Base-by-base conservation (phyloP, 2,888 invertebrate genomes). In the Dichetophora obliterata region DNA sequence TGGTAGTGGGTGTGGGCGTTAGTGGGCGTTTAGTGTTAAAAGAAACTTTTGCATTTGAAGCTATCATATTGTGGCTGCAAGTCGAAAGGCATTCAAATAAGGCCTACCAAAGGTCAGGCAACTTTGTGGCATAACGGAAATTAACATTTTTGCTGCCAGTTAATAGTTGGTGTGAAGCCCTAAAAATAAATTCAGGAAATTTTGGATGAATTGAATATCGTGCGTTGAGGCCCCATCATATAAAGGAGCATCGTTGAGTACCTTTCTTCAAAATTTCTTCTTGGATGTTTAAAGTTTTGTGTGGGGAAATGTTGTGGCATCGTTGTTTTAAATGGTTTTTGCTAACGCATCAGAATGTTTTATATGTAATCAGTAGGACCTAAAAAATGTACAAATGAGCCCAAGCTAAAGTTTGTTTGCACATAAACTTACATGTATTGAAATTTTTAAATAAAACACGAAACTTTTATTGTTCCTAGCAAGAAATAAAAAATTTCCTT, bases 61-160 rank as follows among this genome's bases (percentile, higher is more conserved):
- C 16, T 27, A 54, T 27, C 52, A 27, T 31, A 52, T 16, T 24
- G 48, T 68, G 48, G 19, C 19, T 54, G 54, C 54, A 19, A 54
- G 16, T n/a, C 54, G 54, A 19, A 1, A 6, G 2, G 22, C 16
- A 24, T 22, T 52, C 31, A 37, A 22, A 48, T 24, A 14, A 31
- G 22, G 31, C 27, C 50, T 48, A 27, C 50, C 24, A 57, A 61
- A 72, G 72, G 72, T 72, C 72, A 72, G 61, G 19, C 37, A 72
- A 72, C 72, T 72, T 48, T 72, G 48, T 22, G 5, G 19, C 34
- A 43, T 43, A 37, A 37, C 37, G n/a, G 6, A 34, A 37, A 65
- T 19, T 8, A 37, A 65, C 9, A n/a, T 59, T 59, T 8, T 59
- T 24, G 22, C 57, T 57, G 57, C 57, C 24, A 57, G 22, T 16